These are phyloP conservation scores for Malurus elegans DNA, from an alignment of 2,113 vertebrate genomes.

Conservation along the genomic window DNA sequence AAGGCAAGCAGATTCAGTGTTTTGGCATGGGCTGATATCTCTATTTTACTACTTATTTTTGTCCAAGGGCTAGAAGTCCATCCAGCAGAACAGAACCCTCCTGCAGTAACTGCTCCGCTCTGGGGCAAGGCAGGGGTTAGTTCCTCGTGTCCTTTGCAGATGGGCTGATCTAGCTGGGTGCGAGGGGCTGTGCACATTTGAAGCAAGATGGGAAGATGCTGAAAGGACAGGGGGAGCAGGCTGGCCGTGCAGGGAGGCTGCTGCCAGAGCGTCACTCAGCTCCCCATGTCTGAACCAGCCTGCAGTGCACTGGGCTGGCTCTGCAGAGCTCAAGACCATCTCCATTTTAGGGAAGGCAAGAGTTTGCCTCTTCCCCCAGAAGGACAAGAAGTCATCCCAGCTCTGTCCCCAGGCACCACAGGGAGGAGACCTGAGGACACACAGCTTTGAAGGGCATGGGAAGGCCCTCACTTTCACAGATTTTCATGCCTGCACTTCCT, in stretches of 20 bases:
- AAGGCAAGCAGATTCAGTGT: background rate
- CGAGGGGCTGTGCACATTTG: accelerated
- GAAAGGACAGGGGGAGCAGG: background rate
- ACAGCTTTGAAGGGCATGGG: constrained; percentile 48
- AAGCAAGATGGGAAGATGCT: background rate
- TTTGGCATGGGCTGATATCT: background rate
- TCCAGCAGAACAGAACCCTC: background rate
- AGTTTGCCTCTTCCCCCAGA: background rate
- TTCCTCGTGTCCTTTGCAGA: background rate
- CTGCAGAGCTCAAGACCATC: background rate
- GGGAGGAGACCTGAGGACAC: constrained; percentile 52
- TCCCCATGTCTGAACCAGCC: background rate
- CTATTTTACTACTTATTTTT: constrained; percentile 17
- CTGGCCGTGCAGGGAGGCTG: background rate
- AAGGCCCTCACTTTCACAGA: constrained; percentile 63
- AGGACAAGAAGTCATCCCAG: background rate
- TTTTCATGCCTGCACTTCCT: constrained; percentile 50
- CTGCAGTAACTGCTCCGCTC: background rate
- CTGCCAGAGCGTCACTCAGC: background rate
- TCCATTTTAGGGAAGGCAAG: background rate
- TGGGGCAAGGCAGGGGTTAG: background rate
- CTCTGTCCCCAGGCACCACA: background rate
- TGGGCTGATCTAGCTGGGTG: background rate
- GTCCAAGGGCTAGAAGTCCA: background rate
- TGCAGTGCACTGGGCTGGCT: background rate